A percentile compares a stretch with the other conserved stretches of the same genome.
Evolutionary conservation across 2,888 invertebrate genomes (phyloP).

Genomic region (Drosophila testacea): DNA sequence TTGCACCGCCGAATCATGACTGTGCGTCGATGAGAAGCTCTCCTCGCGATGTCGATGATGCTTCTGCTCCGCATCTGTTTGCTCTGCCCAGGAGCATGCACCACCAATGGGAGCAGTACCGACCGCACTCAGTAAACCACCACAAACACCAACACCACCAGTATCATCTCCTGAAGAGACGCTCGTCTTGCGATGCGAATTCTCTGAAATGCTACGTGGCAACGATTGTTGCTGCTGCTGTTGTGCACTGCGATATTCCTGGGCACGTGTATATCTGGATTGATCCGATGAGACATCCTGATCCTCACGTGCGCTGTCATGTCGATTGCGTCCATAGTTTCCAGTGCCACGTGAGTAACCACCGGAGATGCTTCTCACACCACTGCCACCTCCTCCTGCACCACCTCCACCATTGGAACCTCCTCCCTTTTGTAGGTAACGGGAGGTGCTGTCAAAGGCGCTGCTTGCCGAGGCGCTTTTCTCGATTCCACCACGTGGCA

Average conservation of each 20-base stretch:
- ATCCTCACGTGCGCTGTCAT: slow-evolving; percentile 64
- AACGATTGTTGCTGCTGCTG: slow-evolving; percentile 62
- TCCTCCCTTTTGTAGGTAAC: slow-evolving; percentile 73
- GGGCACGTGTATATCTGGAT: slow-evolving; percentile 55
- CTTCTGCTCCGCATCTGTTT: slow-evolving; percentile 84
- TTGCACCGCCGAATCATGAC: slow-evolving; percentile 83
- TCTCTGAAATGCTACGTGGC: slow-evolving; percentile 85
- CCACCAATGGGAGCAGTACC: slow-evolving; percentile 56
- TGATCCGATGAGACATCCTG: slow-evolving; percentile 53
- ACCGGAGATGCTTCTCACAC: slow-evolving; percentile 61
- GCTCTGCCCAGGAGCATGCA: slow-evolving; percentile 86
- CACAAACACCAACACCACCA: slow-evolving; percentile 15
- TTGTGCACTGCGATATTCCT: slow-evolving; percentile 58
- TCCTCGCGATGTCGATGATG: slow-evolving; percentile 82
- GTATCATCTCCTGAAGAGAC: slow-evolving; percentile 83
- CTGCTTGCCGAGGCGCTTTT: slow-evolving; percentile 78
- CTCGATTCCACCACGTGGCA: slow-evolving; percentile 64
- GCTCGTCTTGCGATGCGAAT: slow-evolving; percentile 85
- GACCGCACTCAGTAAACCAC: slow-evolving; percentile 12
- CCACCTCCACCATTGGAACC: slow-evolving; percentile 46
- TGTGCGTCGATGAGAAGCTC: slow-evolving; percentile 83
- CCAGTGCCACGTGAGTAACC: slow-evolving; percentile 48
- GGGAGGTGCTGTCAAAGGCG: slow-evolving; percentile 69
- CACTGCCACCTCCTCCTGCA: slow-evolving; percentile 38
- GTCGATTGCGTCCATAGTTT: slow-evolving; percentile 62